A percentile compares a stretch with the other conserved stretches of the same genome.
phyloP scores from a whole-genome alignment of 2,888 invertebrate genomes.

The Neoitamus cyanurus region DNA sequence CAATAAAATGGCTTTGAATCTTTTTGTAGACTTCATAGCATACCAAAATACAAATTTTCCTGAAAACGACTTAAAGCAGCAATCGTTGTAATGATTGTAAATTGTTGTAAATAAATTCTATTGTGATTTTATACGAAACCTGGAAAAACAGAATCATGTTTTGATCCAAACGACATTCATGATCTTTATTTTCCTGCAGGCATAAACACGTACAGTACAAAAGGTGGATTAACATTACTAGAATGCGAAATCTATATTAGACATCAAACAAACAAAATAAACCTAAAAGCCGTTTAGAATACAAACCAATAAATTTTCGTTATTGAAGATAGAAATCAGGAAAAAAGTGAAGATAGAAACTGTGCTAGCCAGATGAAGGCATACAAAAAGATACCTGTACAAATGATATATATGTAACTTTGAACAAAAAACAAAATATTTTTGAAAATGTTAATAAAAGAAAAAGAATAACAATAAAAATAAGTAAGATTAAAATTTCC shows the following conservation, averaged over 20 bases:
- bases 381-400: slow-evolving; percentile 11
- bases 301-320: slow-evolving; percentile 6
- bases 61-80: too few relatives aligned
- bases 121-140: too few relatives aligned
- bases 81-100: too few relatives aligned
- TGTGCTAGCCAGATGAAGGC: neutral
- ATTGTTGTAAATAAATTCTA: too few relatives aligned
- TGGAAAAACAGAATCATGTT: too few relatives aligned
- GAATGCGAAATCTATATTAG: neutral
- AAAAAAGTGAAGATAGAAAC: neutral
- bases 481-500: neutral
- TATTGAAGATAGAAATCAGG: slow-evolving; percentile 24
- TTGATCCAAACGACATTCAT: too few relatives aligned
- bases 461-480: neutral
- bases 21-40: too few relatives aligned
- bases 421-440: neutral
- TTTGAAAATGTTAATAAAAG: neutral
- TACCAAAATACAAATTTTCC: too few relatives aligned
- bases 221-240: neutral
- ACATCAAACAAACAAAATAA: neutral
- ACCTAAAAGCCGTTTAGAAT: neutral
- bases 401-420: neutral
- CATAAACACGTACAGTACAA: neutral
- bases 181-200: too few relatives aligned
- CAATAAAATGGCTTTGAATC: too few relatives aligned